A percentile compares a stretch with the other conserved stretches of the same genome.
These are phyloP conservation scores for Pyrrhosoma nymphula DNA, from an alignment of 2,888 invertebrate species.

Conservation along the genomic window DNA sequence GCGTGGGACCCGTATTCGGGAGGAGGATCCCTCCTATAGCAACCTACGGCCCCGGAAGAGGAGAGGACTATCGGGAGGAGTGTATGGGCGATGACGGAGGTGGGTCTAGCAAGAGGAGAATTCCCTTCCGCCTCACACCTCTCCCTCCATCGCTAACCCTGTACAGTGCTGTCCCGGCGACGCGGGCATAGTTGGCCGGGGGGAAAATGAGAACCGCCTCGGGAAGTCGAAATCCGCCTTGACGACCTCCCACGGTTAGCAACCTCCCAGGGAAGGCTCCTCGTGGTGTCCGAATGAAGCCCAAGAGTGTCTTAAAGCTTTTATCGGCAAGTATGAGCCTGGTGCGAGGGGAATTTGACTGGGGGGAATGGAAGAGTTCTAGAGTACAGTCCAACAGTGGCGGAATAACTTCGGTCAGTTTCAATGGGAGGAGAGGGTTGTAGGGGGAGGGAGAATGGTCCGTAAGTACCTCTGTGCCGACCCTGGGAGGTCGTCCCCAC, in stretches of 20 bases:
- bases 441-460: background rate
- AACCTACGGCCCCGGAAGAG: conserved; percentile 62
- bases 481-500: background rate
- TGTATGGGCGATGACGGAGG: conserved; percentile 54
- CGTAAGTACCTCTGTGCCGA: background rate
- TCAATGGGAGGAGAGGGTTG: background rate
- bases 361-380: background rate
- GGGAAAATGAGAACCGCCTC: background rate
- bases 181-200: background rate
- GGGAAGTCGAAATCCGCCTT: background rate
- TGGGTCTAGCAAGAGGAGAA: conserved; percentile 45
- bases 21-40: conserved; percentile 55
- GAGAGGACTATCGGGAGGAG: conserved; percentile 50
- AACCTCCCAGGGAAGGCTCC: background rate
- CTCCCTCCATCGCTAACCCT: background rate
- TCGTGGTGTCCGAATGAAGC: background rate
- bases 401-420: background rate
- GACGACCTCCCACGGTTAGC: background rate
- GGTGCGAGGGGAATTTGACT: background rate
- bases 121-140: background rate
- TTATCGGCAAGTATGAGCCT: background rate
- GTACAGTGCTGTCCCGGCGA: background rate
- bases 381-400: background rate
- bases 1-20: conserved; percentile 65
- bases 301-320: background rate